Evolutionary conservation across 2,888 invertebrate genomes (phyloP), one percentile per base, ranked within the genome.

Genomic region (Helicoverpa assulta): DNA sequence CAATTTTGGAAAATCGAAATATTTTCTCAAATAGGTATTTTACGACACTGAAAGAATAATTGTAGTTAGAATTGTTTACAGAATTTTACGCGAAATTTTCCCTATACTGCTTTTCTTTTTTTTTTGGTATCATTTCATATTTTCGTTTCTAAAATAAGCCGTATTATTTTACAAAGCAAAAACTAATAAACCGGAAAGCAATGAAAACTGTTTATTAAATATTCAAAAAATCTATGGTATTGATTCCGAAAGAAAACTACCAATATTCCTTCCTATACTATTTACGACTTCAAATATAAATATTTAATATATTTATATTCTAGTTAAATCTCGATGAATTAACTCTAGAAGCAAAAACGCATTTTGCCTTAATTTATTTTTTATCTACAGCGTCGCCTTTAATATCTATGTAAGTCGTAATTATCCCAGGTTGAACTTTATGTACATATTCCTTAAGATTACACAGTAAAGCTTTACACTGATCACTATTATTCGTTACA

Each of bases 321-420:
- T 78, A 82, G 64, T 70, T 65, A 61, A 75, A 77, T 67, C 56
- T 71, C 68, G 79, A 74, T 79, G 60, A 76, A 78, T 83, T 72
- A 81, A 43, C 3, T 68, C 83, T 73, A 87, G 65, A 87, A 87
- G 81, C 84, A 82, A 83, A 26, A 86, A 81, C 75, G 67, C 74
- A 72, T 47, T 74, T 77, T 78, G 70, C 72, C 65, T 79, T 81
- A 81, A 64, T 62, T 73, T 64, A 77, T 71, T 80, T 76, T 47
- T 80, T 81, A 83, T 77, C 87, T 91, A 91, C 86, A 83, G 88
- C 90, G 82, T 85, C 76, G 89, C 88, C 63, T 91, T 92, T 91
- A 78, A 21, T 43, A 86, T 81, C 93, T 95, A 95, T 89, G 90
- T 95, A 95, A 95, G 95, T 95, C 95, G 95, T 95, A 95, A 93